Evolutionary conservation across 37 sponge, comb jelly and placozoan species (phyloP).

Genomic region (Aplysina aerophoba): DNA sequence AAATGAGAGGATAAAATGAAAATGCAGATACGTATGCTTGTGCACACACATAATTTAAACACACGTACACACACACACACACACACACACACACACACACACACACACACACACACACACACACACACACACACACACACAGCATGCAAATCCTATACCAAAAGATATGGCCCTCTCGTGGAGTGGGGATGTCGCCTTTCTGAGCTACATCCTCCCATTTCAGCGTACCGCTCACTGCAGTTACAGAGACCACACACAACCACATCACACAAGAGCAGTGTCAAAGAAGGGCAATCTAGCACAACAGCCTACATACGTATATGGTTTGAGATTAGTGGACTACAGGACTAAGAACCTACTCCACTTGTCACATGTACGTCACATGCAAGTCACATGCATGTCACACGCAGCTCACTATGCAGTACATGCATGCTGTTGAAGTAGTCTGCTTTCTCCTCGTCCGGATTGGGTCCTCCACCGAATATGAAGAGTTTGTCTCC

Average conservation of each 20-base stretch:
- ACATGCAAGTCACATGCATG: neutral
- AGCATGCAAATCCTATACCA: neutral
- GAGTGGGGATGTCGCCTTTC: conserved; percentile 53
- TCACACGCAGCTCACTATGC: neutral
- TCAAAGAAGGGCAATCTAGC: too few relatives aligned
- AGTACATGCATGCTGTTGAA: conserved; percentile 57
- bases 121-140: too few relatives aligned
- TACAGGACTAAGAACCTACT: too few relatives aligned
- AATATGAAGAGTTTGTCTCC: conserved; percentile 56
- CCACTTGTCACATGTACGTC: too few relatives aligned
- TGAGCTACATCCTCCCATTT: conserved; percentile 59
- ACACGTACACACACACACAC: neutral
- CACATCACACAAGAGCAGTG: too few relatives aligned
- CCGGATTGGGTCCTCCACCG: conserved; percentile 53
- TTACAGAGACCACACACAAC: too few relatives aligned
- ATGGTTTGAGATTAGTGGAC: too few relatives aligned
- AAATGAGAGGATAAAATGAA: neutral
- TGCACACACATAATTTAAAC: neutral
- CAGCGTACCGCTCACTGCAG: neutral
- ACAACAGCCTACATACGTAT: too few relatives aligned
- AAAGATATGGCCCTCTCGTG: conserved; percentile 56
- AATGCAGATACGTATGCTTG: neutral
- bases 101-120: too few relatives aligned
- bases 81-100: too few relatives aligned
- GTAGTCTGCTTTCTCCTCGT: conserved; percentile 37